These are phyloP conservation scores for Thaumatotibia leucotreta DNA, from an alignment of 1,140 invertebrate species.

Conservation along the genomic window DNA sequence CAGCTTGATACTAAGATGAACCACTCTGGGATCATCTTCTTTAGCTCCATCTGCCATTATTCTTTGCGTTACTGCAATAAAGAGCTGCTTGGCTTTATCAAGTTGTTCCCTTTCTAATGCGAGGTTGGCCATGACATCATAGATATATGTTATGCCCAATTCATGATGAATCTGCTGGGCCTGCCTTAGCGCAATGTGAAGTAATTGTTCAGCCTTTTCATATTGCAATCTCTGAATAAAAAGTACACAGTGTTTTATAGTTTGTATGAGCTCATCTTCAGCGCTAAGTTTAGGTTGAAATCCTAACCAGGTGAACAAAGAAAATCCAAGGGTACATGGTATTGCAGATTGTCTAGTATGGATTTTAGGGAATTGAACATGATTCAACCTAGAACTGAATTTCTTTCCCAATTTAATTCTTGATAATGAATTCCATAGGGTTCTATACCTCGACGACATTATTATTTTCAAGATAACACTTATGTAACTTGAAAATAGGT, in stretches of 20 bases:
- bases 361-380: slow-evolving; percentile 17
- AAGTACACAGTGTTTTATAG: slow-evolving; percentile 85
- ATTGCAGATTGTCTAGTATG: slow-evolving; percentile 13
- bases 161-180: slow-evolving; percentile 87
- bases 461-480: not conserved
- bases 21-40: slow-evolving; percentile 85
- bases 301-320: slow-evolving; percentile 62
- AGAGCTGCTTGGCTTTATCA: slow-evolving; percentile 90
- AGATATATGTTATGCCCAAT: slow-evolving; percentile 90
- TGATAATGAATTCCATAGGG: slow-evolving; percentile 30
- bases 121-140: slow-evolving; percentile 93
- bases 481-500: slow-evolving; percentile 7
- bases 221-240: slow-evolving; percentile 85
- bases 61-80: slow-evolving; percentile 87
- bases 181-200: slow-evolving; percentile 88
- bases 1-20: slow-evolving; percentile 82
- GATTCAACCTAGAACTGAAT: slow-evolving; percentile 12
- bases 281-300: slow-evolving; percentile 76
- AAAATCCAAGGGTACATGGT: slow-evolving; percentile 56
- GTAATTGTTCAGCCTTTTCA: slow-evolving; percentile 88
- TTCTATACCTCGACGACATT: slow-evolving; percentile 41
- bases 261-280: slow-evolving; percentile 83
- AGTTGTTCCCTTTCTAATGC: slow-evolving; percentile 86
- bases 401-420: slow-evolving; percentile 24
- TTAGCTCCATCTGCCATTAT: slow-evolving; percentile 82